Evolutionary conservation across 2,888 invertebrate species (phyloP), one percentile per base, ranked within the genome.

Genomic region (Agrenia bidenticulata): DNA sequence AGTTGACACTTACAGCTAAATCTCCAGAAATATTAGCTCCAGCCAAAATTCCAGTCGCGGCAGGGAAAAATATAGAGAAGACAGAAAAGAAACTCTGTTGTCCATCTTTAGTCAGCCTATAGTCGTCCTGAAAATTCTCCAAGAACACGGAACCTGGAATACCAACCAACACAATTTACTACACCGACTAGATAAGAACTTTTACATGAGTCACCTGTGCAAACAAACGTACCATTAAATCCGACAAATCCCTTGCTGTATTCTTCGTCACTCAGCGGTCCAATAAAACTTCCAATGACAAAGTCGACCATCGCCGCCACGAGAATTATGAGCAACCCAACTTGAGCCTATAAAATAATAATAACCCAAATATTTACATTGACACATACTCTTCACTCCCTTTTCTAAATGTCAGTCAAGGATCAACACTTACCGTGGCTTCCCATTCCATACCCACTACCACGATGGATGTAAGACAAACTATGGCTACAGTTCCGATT

Each of bases 1-100:
- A n/a, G n/a, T n/a, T n/a, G 4, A 19, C 15, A 49, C 77, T 77
- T 80, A 94, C 95, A 85, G 91, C 92, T 63, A 98, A 84, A 83
- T 98, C 97, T 9, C 97, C 98, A 23, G 95, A 96, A 75, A 99
- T 97, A 79, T 99, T 99, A 37, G 98, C 98, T 5, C 96, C 96
- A 19, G 96, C 96, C 78, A 96, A 83, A 79, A 96, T 96, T 19
- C 98, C 99, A 23, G 66, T 66, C 17, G 65, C 65, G 42, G 98
- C 97, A 5, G 98, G 98, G 80, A 99, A 99, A 83, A 96, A 99
- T 77, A 99, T 92, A 2, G 96, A 88, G 81, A 98, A 95, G 0
- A 97, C 94, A 2, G 92, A 91, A 82, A 97, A 96, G 83, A 97
- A 97, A 77, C 88, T 86, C 78, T 96, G 90, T 9, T 88, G 81